A percentile compares a stretch with the other conserved stretches of the same genome.
These are phyloP conservation scores for Hassar affinis DNA, from an alignment of 2,113 vertebrate genomes.

Conservation along the genomic window DNA sequence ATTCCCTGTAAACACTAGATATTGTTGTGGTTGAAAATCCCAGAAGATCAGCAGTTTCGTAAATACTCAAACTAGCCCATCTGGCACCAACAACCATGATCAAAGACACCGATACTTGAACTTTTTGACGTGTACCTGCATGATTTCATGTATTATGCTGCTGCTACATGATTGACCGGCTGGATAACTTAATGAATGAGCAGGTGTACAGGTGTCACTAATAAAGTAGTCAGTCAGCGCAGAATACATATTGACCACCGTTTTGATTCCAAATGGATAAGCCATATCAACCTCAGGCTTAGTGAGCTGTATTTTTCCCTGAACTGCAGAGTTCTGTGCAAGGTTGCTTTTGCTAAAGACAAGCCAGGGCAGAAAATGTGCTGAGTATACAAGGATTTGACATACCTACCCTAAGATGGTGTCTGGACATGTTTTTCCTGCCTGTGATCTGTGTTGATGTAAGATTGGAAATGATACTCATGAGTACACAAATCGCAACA, in stretches of 20 bases:
- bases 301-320: not conserved
- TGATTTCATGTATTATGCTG: not conserved
- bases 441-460: slow-evolving; percentile 55
- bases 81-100: not conserved
- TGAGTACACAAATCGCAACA: slow-evolving; percentile 13
- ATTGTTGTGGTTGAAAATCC: not conserved
- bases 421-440: slow-evolving; percentile 65
- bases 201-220: not conserved
- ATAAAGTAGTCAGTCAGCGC: not conserved
- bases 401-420: slow-evolving; percentile 65
- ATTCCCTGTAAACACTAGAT: not conserved
- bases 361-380: slow-evolving; percentile 46
- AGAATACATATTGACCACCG: not conserved
- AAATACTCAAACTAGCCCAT: not conserved
- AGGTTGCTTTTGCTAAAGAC: slow-evolving; percentile 29
- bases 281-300: not conserved
- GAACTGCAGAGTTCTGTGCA: not conserved
- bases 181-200: not conserved
- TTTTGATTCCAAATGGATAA: not conserved
- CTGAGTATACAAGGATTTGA: slow-evolving; percentile 43
- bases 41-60: not conserved
- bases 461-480: slow-evolving; percentile 44
- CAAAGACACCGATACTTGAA: not conserved
- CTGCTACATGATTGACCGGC: not conserved
- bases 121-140: not conserved